Base-by-base conservation (phyloP, 2,888 invertebrate species). In the Brachylomia viminalis region DNA sequence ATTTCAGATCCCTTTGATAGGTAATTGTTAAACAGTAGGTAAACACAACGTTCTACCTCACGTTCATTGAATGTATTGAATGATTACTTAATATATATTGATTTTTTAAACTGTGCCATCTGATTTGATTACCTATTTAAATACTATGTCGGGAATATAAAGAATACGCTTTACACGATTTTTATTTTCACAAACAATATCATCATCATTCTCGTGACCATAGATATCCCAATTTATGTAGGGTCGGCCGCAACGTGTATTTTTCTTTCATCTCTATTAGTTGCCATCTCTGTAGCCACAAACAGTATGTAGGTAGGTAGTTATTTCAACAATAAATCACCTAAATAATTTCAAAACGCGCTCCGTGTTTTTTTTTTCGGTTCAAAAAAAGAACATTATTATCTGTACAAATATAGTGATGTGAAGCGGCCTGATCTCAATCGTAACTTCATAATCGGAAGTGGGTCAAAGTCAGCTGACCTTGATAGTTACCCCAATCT, bases 401-500 rank as follows among this genome's bases (percentile, higher is more conserved):
- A 42, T 64, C 20, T 45, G 30, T 61, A 33, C 15, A 20, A 66
- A 38, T 38, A 78, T 42, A 61, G 49, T 61, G n/a, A 66, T 30
- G 77, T 10, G 82, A 66, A 33, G 47, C 38, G 33, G 15, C 13
- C 38, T 17, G 27, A 38, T 49, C 76, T 62, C 47, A 61, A 62
- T 54, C 27, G 54, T 61, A 66, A 82, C 82, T 77, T 54, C 69
- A 59, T 71, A 65, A 72, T 62, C 38, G 38, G 38, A 79, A 79
- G 65, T 86, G 10, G 73, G 61, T 49, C 80, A 69, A 69, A 74
- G 68, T 76, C 58, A 66, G 30, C 38, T 86, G 80, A 79, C 86
- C 84, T 79, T 83, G 86, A 83, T 83, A 52, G 72, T 65, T 66
- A 76, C 23, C 54, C 65, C 10, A 79, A 75, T 76, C 56, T 75